Base-by-base conservation (phyloP, 2,113 vertebrate species). In the Turnix velox region DNA sequence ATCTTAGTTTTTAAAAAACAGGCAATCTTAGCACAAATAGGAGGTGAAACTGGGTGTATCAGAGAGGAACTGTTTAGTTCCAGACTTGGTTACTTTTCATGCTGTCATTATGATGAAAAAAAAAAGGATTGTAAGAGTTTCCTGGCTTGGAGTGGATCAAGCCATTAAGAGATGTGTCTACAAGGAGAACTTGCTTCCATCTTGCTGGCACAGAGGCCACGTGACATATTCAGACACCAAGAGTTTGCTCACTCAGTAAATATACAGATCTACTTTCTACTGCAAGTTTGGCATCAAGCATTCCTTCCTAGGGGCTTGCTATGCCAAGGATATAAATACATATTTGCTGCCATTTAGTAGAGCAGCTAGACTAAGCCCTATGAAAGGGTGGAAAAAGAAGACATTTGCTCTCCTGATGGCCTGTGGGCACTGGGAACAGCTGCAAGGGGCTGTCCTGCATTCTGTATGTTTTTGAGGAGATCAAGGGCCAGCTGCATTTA, bases 181-280 rank as follows among this genome's bases (percentile, higher is more conserved):
- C 73, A 66, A 18, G 45, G 74, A 33, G 81, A 68, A 74, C 79
- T 30, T 8, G 69, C 62, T 84, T 85, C 91, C 71, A 84, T 93
- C 96, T 88, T 85, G 80, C 92, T 96, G 97, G 95, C 95, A 88
- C 46, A 59, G 88, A 72, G 43, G 57, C 81, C 11, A 7, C 31
- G 80, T 74, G n/a, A 82, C 6, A 10, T 73, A 65, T 94, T 96
- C 97, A 37, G 65, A 94, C 94, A 97, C 97, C 95, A 97, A 87
- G 94, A 94, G 93, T 94, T 96, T 95, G 96, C 94, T 96, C 92
- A 62, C 88, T 96, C 93, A 93, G 87, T 96, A 95, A 97, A 93
- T 95, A 92, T 77, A 97, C 95, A 95, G 96, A 95, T 95, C 96
- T 85, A 87, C 91, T 97, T 97, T 97, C 96, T 94, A 88, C 87